These are phyloP conservation scores for Dione juno DNA, from an alignment of 2,888 invertebrate species.

Conservation along the genomic window DNA sequence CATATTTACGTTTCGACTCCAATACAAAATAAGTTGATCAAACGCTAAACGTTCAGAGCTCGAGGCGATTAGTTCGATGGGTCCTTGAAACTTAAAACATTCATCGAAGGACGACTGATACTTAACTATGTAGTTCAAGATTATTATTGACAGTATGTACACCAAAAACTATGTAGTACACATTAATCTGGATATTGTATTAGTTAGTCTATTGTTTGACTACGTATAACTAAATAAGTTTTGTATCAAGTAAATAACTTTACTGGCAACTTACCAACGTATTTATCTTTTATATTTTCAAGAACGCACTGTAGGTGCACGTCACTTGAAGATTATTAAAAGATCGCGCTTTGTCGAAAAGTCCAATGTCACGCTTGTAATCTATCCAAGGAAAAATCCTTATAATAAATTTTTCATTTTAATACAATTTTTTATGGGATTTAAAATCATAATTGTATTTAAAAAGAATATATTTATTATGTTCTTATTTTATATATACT, in stretches of 20 bases:
- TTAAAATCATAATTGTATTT: no score
- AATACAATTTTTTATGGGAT: no score
- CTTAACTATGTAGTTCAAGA: neutral
- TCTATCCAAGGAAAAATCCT: no score
- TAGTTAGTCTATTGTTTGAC: neutral
- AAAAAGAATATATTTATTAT: no score
- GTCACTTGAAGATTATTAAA: no score
- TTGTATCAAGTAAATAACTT: neutral
- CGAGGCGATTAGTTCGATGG: conserved; percentile 28
- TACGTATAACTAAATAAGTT: neutral
- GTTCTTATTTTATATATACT: no score
- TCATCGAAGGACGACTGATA: conserved; percentile 23
- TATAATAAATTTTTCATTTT: no score
- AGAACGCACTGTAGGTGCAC: no score
- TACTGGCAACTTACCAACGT: neutral
- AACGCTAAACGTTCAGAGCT: conserved; percentile 20
- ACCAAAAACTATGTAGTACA: neutral
- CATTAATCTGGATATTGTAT: neutral
- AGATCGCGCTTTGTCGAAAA: no score
- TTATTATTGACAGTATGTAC: conserved; percentile 25
- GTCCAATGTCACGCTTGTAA: no score
- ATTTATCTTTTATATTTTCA: no score
- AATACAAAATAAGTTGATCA: conserved; percentile 25
- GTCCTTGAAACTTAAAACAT: conserved; percentile 29
- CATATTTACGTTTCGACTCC: neutral